A percentile compares a stretch with the other conserved stretches of the same genome.
Conservation (phyloP, 1,140 invertebrate genomes). For the Achatina immaculata region DNA sequence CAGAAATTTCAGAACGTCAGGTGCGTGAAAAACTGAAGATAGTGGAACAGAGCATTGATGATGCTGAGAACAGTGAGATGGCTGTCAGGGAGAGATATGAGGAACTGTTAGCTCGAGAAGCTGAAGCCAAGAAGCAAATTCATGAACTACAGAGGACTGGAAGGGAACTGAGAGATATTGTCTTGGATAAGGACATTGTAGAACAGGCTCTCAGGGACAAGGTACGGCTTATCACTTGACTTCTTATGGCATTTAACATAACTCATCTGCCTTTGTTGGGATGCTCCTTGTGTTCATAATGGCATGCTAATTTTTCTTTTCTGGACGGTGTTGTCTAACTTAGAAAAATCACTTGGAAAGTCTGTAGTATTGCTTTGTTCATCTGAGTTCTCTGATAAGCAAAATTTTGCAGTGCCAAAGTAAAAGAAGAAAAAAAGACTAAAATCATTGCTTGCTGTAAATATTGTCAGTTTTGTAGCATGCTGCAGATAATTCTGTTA, state of each 20-base stretch:
- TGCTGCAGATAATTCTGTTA: too few species aligned
- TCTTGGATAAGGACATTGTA: conserved; percentile 59
- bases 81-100: conserved; percentile 55
- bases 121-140: conserved; percentile 52
- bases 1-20: conserved; percentile 57
- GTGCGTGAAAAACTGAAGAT: conserved; percentile 58
- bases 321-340: background rate
- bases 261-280: background rate
- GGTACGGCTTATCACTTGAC: conserved; percentile 47
- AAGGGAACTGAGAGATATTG: conserved; percentile 59
- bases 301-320: conserved; percentile 18
- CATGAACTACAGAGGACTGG: conserved; percentile 54
- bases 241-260: conserved; percentile 14
- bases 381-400: background rate
- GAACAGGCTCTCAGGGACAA: conserved; percentile 60
- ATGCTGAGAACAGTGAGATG: conserved; percentile 59
- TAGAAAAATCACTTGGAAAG: background rate
- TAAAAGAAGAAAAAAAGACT: background rate
- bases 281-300: background rate
- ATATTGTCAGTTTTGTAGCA: background rate
- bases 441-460: background rate
- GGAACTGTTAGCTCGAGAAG: conserved; percentile 48
- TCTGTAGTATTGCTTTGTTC: background rate
- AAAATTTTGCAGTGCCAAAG: background rate
- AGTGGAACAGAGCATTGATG: conserved; percentile 60